phyloP scores from a whole-genome alignment of 2,113 vertebrate species.

The Peromyscus californicus region DNA sequence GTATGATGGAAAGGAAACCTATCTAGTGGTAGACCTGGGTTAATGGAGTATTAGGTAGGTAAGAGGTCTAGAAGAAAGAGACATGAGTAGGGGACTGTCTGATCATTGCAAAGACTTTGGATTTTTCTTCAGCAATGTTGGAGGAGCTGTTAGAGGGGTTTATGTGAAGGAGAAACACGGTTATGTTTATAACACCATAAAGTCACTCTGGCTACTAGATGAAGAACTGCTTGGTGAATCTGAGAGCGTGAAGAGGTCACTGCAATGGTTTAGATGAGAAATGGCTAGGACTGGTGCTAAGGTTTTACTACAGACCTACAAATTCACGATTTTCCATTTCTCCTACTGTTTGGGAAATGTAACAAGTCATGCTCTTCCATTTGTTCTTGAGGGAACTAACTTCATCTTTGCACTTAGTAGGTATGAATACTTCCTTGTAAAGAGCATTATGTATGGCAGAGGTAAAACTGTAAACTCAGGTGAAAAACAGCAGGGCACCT shows the following conservation, averaged over 20 bases:
- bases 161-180: background rate
- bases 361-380: background rate
- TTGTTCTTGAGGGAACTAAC: background rate
- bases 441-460: background rate
- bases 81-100: fast-evolving
- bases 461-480: conserved; percentile 47
- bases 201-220: background rate
- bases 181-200: background rate
- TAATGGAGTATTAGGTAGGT: too few species aligned
- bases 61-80: background rate
- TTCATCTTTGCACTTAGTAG: background rate
- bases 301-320: background rate
- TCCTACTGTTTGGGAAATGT: background rate
- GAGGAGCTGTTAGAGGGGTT: background rate
- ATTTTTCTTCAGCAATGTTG: background rate
- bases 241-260: fast-evolving
- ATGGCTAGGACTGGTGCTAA: background rate
- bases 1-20: background rate
- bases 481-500: conserved; percentile 55
- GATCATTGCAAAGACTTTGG: background rate
- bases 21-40: fast-evolving
- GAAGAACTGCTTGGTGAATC: background rate
- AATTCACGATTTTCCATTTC: background rate
- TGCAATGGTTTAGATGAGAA: background rate
- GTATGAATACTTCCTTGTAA: background rate